Percentiles rank a stretch among this genome's conserved stretches.
These are phyloP conservation scores for Plectrocnemia conspersa DNA, from an alignment of 1,140 invertebrate genomes.

Conservation along the genomic window DNA sequence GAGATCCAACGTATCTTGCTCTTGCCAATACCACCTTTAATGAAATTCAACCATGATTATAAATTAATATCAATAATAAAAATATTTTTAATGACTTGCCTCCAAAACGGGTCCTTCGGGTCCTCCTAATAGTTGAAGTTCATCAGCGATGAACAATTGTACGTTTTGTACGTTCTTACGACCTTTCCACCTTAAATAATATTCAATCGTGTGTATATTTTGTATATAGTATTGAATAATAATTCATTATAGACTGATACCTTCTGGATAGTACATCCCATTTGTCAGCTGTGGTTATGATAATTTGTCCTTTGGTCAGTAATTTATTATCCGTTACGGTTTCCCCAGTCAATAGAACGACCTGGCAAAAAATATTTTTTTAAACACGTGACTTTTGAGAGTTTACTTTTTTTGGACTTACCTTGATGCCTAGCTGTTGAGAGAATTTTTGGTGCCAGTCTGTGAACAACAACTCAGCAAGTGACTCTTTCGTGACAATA, in stretches of 20 bases:
- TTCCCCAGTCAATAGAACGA: conserved; percentile 95
- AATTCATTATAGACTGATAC: conserved; percentile 33
- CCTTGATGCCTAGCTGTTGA: conserved; percentile 73
- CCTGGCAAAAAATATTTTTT: conserved; percentile 38
- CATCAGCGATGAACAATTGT: conserved; percentile 95
- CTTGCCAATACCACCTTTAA: conserved; percentile 84
- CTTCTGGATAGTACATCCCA: conserved; percentile 96
- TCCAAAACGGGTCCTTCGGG: conserved; percentile 92
- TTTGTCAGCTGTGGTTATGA: conserved; percentile 95
- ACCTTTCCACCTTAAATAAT: conserved; percentile 83
- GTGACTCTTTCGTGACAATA: conserved; percentile 84
- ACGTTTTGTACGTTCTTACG: conserved; percentile 97
- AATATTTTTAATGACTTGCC: conserved; percentile 10
- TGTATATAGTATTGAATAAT: neutral
- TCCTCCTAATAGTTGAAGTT: conserved; percentile 87
- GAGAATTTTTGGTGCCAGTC: conserved; percentile 92
- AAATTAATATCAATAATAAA: too few relatives aligned
- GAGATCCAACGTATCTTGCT: conserved; percentile 96
- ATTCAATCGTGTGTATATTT: conserved; percentile 5
- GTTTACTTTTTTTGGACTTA: conserved; percentile 24
- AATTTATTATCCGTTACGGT: conserved; percentile 95
- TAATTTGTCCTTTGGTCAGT: conserved; percentile 86
- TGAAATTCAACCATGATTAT: conserved; percentile 1
- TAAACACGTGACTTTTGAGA: neutral
- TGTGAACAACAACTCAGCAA: conserved; percentile 86